Conservation (phyloP, 2,797 vertebrate genomes). For the Setipinna tenuifilis region DNA sequence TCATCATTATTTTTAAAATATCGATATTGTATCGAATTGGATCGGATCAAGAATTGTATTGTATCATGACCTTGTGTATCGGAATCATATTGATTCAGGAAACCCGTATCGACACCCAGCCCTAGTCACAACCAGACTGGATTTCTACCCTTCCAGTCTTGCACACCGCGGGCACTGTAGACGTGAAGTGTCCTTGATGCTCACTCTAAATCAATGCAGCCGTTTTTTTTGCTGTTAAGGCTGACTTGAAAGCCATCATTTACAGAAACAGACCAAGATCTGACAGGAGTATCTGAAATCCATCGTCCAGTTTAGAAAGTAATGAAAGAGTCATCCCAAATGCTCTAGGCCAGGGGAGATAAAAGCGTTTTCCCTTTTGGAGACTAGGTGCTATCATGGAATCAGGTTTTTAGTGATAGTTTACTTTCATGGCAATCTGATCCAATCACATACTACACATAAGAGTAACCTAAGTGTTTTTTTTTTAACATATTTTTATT, state of each 20-base stretch:
- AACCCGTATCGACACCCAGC: too few relatives aligned
- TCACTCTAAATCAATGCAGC: not conserved
- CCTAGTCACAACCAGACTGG: not conserved
- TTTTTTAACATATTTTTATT: not conserved
- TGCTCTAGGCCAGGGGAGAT: not conserved
- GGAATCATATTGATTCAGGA: too few relatives aligned
- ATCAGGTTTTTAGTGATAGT: not conserved
- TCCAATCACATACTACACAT: not conserved
- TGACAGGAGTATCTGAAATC: conserved; percentile 6
- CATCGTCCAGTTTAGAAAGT: not conserved
- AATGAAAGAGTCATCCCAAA: not conserved
- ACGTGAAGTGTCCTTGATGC: not conserved
- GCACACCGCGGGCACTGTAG: not conserved
- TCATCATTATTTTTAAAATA: too few relatives aligned
- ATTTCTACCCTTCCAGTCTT: not conserved
- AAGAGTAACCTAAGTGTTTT: not conserved
- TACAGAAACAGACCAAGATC: not conserved
- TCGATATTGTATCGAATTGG: too few relatives aligned
- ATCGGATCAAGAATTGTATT: too few relatives aligned
- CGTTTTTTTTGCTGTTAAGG: not conserved
- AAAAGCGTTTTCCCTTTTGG: not conserved
- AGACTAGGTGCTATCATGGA: not conserved
- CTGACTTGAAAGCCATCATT: conserved; percentile 1
- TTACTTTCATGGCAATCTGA: not conserved
- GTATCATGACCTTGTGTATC: too few relatives aligned